A percentile compares a stretch with the other conserved stretches of the same genome.
These are phyloP conservation scores for Eufriesea mexicana DNA, from an alignment of 1,140 invertebrate genomes.

Conservation along the genomic window DNA sequence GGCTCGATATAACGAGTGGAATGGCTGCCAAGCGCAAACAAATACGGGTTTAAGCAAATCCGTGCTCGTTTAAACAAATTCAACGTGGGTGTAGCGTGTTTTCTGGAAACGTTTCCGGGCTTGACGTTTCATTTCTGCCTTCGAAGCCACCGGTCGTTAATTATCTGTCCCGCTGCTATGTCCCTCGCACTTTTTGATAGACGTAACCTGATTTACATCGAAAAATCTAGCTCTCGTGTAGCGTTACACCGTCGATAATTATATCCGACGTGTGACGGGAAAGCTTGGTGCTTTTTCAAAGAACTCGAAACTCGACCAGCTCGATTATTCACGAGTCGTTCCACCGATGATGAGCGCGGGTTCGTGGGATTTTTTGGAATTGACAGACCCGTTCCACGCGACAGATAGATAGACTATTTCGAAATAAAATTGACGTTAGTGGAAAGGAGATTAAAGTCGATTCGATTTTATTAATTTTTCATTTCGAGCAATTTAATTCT, in stretches of 20 bases:
- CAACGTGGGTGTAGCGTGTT: not conserved
- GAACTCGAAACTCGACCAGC: not conserved
- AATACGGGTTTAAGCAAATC: too few relatives aligned
- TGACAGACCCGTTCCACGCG: too few relatives aligned
- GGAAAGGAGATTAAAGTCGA: too few relatives aligned
- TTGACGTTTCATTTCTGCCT: not conserved
- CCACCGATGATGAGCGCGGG: too few relatives aligned
- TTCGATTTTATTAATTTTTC: too few relatives aligned
- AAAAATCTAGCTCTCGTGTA: not conserved
- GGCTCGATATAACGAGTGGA: not conserved
- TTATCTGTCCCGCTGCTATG: not conserved
- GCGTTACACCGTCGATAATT: conserved; percentile 15
- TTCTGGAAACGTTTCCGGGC: conserved; percentile 1
- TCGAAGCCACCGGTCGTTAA: conserved; percentile 9
- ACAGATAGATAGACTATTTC: too few relatives aligned
- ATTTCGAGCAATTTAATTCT: too few relatives aligned
- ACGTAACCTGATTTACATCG: conserved; percentile 34
- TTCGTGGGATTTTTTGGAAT: too few relatives aligned
- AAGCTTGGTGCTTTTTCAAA: not conserved
- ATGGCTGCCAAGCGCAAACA: not conserved
- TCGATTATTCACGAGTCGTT: not conserved
- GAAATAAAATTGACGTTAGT: too few relatives aligned
- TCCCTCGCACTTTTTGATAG: not conserved
- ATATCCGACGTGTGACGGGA: not conserved
- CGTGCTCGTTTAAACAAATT: conserved; percentile 20